Conservation (phyloP, 2,888 invertebrate species). For the Hypena proboscidalis region DNA sequence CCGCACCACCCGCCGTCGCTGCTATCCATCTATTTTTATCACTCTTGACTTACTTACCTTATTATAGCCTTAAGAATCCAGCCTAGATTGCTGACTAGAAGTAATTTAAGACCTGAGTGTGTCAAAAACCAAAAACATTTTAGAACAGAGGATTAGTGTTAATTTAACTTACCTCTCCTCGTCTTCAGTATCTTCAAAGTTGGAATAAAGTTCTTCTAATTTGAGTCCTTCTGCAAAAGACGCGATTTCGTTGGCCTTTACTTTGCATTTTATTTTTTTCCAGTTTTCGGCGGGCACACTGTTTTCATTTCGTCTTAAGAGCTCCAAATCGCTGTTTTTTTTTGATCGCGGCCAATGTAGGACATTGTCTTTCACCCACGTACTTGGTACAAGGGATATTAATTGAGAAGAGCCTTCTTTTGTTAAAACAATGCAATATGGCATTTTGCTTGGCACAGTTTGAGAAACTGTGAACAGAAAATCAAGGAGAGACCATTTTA, state of each 20-base stretch:
- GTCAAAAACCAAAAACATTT: neutral
- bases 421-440: constrained; percentile 3
- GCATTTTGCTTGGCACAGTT: too few relatives aligned
- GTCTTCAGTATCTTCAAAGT: constrained; percentile 6
- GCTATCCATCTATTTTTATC: too few relatives aligned
- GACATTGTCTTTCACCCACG: constrained; percentile 2
- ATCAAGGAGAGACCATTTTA: too few relatives aligned
- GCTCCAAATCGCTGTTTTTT: constrained; percentile 4
- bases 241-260: neutral
- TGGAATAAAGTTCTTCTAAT: constrained; percentile 3
- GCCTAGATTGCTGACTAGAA: too few relatives aligned
- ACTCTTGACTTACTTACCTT: too few relatives aligned
- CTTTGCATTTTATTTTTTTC: constrained; percentile 6
- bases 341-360: constrained; percentile 1
- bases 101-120: too few relatives aligned
- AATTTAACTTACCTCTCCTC: constrained; percentile 3
- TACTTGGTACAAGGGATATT: constrained; percentile 4
- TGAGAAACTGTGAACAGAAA: too few relatives aligned
- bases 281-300: constrained; percentile 2
- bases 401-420: constrained; percentile 1
- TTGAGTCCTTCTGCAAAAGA: neutral
- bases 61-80: too few relatives aligned
- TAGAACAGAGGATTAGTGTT: neutral
- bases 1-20: too few relatives aligned
- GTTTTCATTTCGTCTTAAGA: constrained; percentile 1